Conservation (phyloP, 2,888 invertebrate genomes). For the Mesochorus sp. region DNA sequence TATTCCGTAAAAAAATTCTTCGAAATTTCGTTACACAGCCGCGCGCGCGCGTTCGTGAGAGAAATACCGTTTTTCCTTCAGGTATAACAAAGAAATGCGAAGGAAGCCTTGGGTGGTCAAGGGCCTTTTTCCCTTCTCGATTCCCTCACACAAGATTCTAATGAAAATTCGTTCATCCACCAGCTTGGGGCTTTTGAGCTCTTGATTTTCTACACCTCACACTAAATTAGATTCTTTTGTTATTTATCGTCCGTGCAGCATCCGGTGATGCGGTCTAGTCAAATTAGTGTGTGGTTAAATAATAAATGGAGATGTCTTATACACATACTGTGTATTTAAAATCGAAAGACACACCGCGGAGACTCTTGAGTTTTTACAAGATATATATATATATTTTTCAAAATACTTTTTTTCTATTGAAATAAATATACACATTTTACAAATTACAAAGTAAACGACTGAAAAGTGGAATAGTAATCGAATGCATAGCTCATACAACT, state of each 20-base stretch:
- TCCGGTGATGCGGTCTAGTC: not conserved
- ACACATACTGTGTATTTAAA: too few species aligned
- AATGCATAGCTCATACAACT: too few species aligned
- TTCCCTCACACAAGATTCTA: constrained; percentile 7
- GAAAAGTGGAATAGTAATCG: too few species aligned
- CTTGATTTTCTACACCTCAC: not conserved
- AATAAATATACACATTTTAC: not conserved
- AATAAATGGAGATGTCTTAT: too few species aligned
- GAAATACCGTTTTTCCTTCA: constrained; percentile 1
- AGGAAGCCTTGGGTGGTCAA: constrained; percentile 39
- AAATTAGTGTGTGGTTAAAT: too few species aligned
- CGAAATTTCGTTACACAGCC: constrained; percentile 28
- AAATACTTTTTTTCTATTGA: not conserved
- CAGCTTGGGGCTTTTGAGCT: not conserved
- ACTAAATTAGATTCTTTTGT: constrained; percentile 13
- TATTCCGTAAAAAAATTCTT: constrained; percentile 24
- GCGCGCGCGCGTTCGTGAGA: not conserved
- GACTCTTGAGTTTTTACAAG: not conserved
- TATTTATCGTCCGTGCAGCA: not conserved
- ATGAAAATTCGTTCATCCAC: constrained; percentile 28
- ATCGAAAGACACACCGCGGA: not conserved
- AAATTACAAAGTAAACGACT: too few species aligned
- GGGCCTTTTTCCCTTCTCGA: not conserved
- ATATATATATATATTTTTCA: not conserved
- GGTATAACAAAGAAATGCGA: constrained; percentile 13